These are phyloP conservation scores for Alloscopus bannaensis DNA, from an alignment of 2,888 invertebrate species.

Conservation along the genomic window DNA sequence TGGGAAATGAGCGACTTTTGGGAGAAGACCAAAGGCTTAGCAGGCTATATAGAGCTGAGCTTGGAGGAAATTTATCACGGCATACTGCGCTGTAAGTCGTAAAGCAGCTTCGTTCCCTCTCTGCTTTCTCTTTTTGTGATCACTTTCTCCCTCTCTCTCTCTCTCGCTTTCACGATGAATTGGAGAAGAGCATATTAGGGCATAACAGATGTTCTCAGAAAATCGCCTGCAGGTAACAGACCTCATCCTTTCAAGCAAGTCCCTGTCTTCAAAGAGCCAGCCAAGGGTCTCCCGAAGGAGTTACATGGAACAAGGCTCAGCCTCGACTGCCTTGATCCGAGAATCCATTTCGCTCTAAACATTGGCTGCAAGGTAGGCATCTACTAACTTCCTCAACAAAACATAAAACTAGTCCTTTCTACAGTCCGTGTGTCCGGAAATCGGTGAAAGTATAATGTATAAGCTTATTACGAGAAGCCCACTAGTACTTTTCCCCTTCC, in stretches of 20 bases:
- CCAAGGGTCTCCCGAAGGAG: slow-evolving; percentile 28
- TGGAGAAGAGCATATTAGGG: too few relatives aligned
- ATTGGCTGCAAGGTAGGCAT: slow-evolving; percentile 33
- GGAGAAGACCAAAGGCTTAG: slow-evolving; percentile 33
- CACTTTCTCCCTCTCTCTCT: too few relatives aligned
- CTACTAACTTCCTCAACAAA: too few relatives aligned
- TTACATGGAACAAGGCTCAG: slow-evolving; percentile 1
- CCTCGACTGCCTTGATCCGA: slow-evolving; percentile 27
- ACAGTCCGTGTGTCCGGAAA: too few relatives aligned
- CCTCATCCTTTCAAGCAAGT: slow-evolving; percentile 20
- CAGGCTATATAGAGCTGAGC: slow-evolving; percentile 31
- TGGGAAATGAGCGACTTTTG: slow-evolving; percentile 50
- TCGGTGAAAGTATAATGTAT: too few relatives aligned
- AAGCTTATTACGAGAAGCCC: too few relatives aligned
- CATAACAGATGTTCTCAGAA: too few relatives aligned
- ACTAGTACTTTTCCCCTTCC: too few relatives aligned
- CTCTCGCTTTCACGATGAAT: too few relatives aligned
- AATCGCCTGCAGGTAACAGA: slow-evolving; percentile 1
- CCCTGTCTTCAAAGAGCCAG: slow-evolving; percentile 14
- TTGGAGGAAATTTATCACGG: slow-evolving; percentile 49
- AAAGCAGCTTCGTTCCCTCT: too few relatives aligned
- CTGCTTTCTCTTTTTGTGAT: too few relatives aligned
- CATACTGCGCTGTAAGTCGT: slow-evolving; percentile 40
- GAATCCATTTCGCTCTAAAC: slow-evolving; percentile 45
- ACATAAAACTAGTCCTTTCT: too few relatives aligned